Conservation (phyloP, 2,797 vertebrate genomes). For the Carduelis carduelis region DNA sequence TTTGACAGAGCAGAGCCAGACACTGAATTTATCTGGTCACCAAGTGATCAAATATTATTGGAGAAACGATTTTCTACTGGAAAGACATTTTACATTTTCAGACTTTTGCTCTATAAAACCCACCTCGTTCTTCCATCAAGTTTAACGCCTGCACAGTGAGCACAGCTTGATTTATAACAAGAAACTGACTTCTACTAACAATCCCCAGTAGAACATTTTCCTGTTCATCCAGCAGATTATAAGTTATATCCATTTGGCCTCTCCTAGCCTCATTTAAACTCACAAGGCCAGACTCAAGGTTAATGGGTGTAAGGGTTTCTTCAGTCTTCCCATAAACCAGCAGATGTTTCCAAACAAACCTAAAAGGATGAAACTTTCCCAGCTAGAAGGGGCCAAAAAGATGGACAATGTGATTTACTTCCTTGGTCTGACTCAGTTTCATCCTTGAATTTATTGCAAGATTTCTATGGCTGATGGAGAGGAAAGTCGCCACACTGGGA, state of each 20-base stretch:
- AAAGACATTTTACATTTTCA: slow-evolving; percentile 37
- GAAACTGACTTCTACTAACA: slow-evolving; percentile 9
- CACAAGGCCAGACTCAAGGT: neutral
- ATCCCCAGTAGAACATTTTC: neutral
- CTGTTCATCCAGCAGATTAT: neutral
- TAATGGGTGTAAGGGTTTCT: neutral
- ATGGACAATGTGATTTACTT: neutral
- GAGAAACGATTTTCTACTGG: neutral
- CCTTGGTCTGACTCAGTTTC: neutral
- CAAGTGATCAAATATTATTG: slow-evolving; percentile 39
- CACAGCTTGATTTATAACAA: neutral
- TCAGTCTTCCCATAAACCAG: slow-evolving; percentile 8
- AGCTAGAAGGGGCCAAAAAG: neutral
- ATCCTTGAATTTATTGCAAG: neutral
- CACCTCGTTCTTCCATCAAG: slow-evolving; percentile 26
- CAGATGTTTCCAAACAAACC: neutral
- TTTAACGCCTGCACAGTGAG: neutral
- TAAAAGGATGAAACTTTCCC: neutral
- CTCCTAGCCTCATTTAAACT: neutral
- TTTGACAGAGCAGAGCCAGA: slow-evolving; percentile 6
- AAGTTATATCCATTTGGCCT: slow-evolving; percentile 24
- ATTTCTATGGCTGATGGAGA: neutral
- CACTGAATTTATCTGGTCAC: slow-evolving; percentile 54
- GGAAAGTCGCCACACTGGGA: neutral
- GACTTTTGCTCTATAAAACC: slow-evolving; percentile 32